phyloP scores from a whole-genome alignment of 1,140 invertebrate genomes.

The Parasteatoda tepidariorum region DNA sequence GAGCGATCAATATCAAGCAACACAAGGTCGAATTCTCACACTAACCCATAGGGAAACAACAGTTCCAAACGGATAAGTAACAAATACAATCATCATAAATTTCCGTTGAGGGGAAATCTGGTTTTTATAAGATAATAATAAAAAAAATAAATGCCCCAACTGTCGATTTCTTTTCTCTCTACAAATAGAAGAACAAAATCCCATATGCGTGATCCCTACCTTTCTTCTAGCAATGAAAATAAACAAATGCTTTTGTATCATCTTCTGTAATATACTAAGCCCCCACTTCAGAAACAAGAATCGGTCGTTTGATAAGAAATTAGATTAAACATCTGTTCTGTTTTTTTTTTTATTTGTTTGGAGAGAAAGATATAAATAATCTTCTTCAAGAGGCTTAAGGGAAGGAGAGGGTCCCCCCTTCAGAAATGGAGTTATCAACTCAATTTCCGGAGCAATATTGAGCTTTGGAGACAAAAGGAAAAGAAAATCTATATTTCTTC shows the following conservation, averaged over 20 bases:
- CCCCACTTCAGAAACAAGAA: not conserved
- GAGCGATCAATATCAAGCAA: no score
- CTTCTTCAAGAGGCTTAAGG: not conserved
- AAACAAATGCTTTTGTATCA: conserved; percentile 2
- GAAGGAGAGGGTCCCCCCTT: not conserved
- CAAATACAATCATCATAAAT: not conserved
- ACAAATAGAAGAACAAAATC: not conserved
- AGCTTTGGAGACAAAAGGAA: not conserved
- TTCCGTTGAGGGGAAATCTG: not conserved
- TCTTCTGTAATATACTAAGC: not conserved
- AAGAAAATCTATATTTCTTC: not conserved
- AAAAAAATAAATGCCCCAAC: not conserved
- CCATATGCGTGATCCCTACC: not conserved
- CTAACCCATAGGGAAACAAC: no score
- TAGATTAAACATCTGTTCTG: conserved; percentile 20
- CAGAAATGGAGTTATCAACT: conserved; percentile 25
- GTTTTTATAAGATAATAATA: not conserved
- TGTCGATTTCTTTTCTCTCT: not conserved
- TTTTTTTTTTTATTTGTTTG: not conserved
- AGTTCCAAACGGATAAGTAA: no score
- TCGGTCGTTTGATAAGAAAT: not conserved
- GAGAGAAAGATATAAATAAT: not conserved
- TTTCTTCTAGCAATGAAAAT: conserved; percentile 2
- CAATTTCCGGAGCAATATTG: conserved; percentile 10
- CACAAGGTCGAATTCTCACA: no score